Conservation (phyloP, 2,888 invertebrate genomes). For the Hoplodrina ambigua region DNA sequence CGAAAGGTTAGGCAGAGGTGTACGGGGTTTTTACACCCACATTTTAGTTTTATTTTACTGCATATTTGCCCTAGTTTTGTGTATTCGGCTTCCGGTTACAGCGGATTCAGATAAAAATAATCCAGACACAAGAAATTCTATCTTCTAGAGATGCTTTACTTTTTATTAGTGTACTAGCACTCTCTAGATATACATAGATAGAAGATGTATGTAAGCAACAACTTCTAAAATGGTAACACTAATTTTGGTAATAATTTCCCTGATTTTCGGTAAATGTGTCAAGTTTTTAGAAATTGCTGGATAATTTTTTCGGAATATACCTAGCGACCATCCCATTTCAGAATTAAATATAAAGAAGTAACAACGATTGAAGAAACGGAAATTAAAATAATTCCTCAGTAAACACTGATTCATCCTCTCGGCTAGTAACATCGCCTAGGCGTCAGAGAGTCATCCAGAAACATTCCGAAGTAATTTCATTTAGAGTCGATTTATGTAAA, state of each 20-base stretch:
- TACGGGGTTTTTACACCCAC: no score
- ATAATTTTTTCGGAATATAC: no score
- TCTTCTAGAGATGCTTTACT: no score
- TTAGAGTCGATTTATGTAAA: conserved; percentile 2
- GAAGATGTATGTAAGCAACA: no score
- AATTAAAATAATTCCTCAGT: not conserved
- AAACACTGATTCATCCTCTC: conserved; percentile 8
- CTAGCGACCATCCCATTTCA: not conserved
- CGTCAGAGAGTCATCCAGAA: conserved; percentile 7
- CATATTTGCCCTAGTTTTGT: not conserved
- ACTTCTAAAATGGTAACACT: no score
- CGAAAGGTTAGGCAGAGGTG: no score
- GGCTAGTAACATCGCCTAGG: conserved; percentile 10
- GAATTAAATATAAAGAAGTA: no score
- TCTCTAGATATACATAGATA: no score
- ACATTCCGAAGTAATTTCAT: conserved; percentile 17
- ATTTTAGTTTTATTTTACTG: not conserved
- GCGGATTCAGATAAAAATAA: not conserved
- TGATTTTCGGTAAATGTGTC: no score
- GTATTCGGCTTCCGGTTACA: not conserved
- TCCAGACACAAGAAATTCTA: not conserved
- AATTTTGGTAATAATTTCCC: no score
- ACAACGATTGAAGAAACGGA: not conserved
- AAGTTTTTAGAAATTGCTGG: no score
- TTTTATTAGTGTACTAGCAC: no score